Conservation (phyloP, 1,140 invertebrate genomes). For the Pseudoatta argentina region DNA sequence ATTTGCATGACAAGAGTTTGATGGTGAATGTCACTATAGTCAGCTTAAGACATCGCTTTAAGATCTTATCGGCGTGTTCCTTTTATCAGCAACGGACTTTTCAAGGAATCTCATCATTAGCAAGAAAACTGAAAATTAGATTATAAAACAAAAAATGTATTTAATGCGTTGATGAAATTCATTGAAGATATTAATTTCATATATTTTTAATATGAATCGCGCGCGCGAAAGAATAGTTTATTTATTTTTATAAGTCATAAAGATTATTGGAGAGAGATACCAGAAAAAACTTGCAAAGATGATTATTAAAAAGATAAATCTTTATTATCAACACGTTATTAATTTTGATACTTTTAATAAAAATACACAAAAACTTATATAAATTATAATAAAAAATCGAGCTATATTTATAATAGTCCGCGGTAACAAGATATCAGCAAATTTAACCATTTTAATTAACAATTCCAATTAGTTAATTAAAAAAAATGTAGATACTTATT, state of each 20-base stretch:
- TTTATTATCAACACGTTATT: background rate
- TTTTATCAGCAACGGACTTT: background rate
- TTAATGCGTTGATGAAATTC: background rate
- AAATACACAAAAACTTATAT: background rate
- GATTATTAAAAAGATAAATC: background rate
- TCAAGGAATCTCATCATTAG: background rate
- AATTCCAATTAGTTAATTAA: background rate
- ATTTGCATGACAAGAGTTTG: slow-evolving; percentile 42
- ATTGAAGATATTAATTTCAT: background rate
- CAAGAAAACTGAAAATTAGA: background rate
- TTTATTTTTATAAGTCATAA: background rate
- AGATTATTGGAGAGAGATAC: background rate
- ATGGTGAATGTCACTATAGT: background rate
- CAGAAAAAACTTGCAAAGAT: background rate
- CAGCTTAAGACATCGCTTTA: background rate
- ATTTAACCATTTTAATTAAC: background rate
- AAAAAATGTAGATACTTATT: background rate
- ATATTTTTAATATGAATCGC: background rate
- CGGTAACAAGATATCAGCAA: background rate
- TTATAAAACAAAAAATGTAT: background rate
- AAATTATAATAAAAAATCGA: background rate
- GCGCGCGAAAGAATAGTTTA: background rate
- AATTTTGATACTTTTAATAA: slow-evolving; percentile 4
- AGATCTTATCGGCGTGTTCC: background rate
- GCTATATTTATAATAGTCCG: too few species aligned